Base-by-base conservation (phyloP, 2,888 invertebrate genomes). In the Proisotoma minuta region DNA sequence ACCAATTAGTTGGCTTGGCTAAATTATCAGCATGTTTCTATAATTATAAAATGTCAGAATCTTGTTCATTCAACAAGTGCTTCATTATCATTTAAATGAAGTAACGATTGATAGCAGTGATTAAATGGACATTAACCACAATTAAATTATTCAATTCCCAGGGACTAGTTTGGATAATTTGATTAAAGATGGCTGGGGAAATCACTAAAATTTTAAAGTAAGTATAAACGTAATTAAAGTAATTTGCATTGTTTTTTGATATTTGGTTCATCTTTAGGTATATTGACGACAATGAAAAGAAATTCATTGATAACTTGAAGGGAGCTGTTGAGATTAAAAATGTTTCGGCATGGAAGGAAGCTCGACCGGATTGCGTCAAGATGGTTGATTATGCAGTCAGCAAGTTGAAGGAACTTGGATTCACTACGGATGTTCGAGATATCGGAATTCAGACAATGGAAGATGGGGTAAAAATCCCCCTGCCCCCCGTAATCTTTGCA, bases 261-360 rank as follows among this genome's bases (percentile, higher is more conserved):
- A 34, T 34, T 34, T 34, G 8, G 34, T 34, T 34, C 8, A n/a
- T n/a, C 22, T 57, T 4, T 72, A 91, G 90, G 49, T 84, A 86
- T 75, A 86, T 98, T 63, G 94, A 96, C 75, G 79, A 82, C 52
- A 86, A 94, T 77, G 85, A 87, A 75, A 77, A 79, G 2, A 81
- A 83, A 58, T 98, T 89, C 77, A 88, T 97, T 65, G 80, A 85
- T 52, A 84, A 85, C 66, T 81, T 98, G 61, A 83, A 84, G 59
- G 89, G 92, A 75, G 91, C 89, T 1, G 95, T 98, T 26, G 91
- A 89, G 2, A 97, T 98, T 75, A 88, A 89, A 74, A 95, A 95
- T 3, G 94, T 98, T n/a, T 97, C 97, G 24, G 87, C 91, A 75
- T 92, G 90, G 86, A 84, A 88, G 2, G 87, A 91, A 64, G 84